Conservation (phyloP, 2,113 vertebrate genomes). For the Circaetus gallicus region DNA sequence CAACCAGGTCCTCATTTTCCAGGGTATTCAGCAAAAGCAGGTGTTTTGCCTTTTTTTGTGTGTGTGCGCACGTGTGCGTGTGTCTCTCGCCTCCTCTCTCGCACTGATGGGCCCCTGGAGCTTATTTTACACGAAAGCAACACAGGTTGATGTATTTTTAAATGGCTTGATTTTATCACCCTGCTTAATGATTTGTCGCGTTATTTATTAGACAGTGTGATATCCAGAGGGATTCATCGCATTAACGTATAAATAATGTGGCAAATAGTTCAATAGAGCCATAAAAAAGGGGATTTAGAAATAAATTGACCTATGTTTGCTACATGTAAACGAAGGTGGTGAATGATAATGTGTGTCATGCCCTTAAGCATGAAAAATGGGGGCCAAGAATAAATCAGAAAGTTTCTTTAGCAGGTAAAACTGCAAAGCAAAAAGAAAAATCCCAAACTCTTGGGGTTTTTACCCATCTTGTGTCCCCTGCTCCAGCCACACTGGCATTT, state of each 20-base stretch:
- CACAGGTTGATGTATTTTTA: constrained; percentile 81
- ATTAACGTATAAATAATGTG: constrained; percentile 83
- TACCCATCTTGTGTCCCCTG: neutral
- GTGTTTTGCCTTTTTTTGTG: neutral
- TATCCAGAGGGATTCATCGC: constrained; percentile 76
- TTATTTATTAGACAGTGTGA: constrained; percentile 79
- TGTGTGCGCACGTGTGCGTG: neutral
- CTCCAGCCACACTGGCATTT: fast-evolving
- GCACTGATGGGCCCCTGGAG: constrained; percentile 69
- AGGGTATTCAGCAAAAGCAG: constrained; percentile 38
- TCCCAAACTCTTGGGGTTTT: neutral
- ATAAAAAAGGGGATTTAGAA: constrained; percentile 79
- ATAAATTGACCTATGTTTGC: constrained; percentile 79
- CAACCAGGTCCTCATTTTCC: neutral
- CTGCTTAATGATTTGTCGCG: constrained; percentile 81
- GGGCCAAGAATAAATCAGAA: neutral
- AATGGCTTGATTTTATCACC: constrained; percentile 83
- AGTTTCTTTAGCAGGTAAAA: neutral
- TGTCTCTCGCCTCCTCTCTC: neutral
- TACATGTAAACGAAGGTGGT: constrained; percentile 73
- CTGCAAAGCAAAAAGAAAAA: neutral
- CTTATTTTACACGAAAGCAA: constrained; percentile 75
- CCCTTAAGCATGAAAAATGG: constrained; percentile 47
- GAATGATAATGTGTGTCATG: constrained; percentile 72
- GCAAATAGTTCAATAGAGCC: constrained; percentile 82